These are phyloP conservation scores for Sinocyclocheilus grahami DNA, from an alignment of 2,113 vertebrate species.

Conservation along the genomic window DNA sequence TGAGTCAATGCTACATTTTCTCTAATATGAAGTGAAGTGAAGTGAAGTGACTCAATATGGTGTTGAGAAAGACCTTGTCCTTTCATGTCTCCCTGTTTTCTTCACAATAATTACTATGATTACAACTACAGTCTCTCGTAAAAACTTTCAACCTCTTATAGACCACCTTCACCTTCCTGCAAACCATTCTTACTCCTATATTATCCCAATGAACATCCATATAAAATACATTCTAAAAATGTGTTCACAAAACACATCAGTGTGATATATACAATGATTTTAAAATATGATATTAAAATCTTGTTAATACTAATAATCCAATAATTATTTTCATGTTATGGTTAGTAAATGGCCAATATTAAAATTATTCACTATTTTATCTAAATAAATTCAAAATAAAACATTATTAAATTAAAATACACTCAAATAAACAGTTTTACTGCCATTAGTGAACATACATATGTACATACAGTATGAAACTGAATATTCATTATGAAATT, in stretches of 20 bases:
- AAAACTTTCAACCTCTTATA: slow-evolving; percentile 22
- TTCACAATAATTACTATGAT: slow-evolving; percentile 42
- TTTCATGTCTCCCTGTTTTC: not conserved
- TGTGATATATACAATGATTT: not conserved
- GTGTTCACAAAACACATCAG: not conserved
- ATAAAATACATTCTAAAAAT: not conserved
- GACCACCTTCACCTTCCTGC: not conserved
- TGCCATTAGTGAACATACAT: not conserved
- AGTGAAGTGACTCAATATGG: not conserved
- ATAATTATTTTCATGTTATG: not conserved
- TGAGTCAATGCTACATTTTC: not conserved
- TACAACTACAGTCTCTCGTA: slow-evolving; percentile 29
- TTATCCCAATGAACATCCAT: not conserved
- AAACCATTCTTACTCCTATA: not conserved
- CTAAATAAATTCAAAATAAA: not conserved
- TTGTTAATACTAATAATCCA: not conserved
- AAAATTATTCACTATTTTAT: not conserved
- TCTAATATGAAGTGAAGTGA: not conserved
- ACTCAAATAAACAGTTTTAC: not conserved
- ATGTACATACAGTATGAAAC: not conserved
- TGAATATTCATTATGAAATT: not conserved
- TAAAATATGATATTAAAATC: not conserved
- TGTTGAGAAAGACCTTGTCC: not conserved
- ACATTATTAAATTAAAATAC: not conserved
- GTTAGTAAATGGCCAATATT: not conserved